Evolutionary conservation across 2,113 vertebrate genomes (phyloP), one percentile per base, ranked within the genome.

Genomic region (Neomonachus schauinslandi): DNA sequence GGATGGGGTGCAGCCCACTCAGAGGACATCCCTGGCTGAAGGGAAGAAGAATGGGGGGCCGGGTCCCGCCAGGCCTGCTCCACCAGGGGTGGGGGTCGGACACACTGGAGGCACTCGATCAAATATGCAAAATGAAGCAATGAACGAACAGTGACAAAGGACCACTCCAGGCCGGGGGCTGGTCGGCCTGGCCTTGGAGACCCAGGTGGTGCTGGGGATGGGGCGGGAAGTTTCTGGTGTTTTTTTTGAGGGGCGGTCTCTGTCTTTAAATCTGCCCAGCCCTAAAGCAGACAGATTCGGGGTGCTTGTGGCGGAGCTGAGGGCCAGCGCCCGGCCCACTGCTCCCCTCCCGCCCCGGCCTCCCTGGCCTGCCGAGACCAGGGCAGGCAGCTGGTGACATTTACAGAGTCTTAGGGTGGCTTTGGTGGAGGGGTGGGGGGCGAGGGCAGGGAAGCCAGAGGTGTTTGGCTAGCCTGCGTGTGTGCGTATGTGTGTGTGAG

Each of bases 381-480:
- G 36, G 42, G 95, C 55, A 46, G 42, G 4, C 61, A 86, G 94
- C 15, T 4, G 12, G 65, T 96, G 95, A 95, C 74, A 90, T 93
- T 92, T 97, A 94, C 95, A 86, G 49, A 89, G 94, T 79, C 84
- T 96, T 95, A 82, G 65, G 82, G 63, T 3, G 36, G 83, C 82
- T 95, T 85, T 77, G 63, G 59, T 1, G 0, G 28, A n/a, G 53
- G 69, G 42, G 79, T 22, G 36, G 24, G 72, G 36, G 88, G 46
- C 9, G 6, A 31, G 19, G n/a, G 28, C 21, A 5, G 49, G 61
- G 46, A 61, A 55, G 81, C 53, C 36, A 1, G 7, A 0, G 19
- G 36, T 77, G 59, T 97, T 90, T 96, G 87, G 15, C 67, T 49
- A 88, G 33, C 4, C 8, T 24, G 2, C 21, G 92, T 69, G 80